phyloP scores from a whole-genome alignment of 2,888 invertebrate species.

The Epinotia nisella region DNA sequence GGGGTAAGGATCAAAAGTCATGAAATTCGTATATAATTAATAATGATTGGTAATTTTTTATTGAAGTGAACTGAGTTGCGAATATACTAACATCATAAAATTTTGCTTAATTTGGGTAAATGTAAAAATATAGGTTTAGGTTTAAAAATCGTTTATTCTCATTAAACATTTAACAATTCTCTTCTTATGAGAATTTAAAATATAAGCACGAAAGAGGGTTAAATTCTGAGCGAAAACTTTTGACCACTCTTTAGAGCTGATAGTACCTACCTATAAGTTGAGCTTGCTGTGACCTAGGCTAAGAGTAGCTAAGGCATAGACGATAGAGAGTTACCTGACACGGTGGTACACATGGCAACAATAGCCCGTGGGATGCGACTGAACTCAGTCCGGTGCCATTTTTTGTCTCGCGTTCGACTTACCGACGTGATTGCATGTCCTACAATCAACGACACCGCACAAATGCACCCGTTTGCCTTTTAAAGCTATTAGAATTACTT shows the following conservation, averaged over 20 bases:
- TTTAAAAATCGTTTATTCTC: too few relatives aligned
- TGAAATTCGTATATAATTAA: too few relatives aligned
- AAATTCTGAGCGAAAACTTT: background rate
- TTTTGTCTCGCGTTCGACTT: conserved; percentile 65
- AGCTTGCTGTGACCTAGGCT: background rate
- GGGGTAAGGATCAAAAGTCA: too few relatives aligned
- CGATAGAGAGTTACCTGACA: conserved; percentile 49
- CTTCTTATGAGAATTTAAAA: too few relatives aligned
- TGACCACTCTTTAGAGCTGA: background rate
- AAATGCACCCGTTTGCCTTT: conserved; percentile 21
- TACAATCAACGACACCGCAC: conserved; percentile 30
- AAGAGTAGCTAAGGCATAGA: background rate
- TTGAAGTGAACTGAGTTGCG: too few relatives aligned
- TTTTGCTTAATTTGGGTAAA: too few relatives aligned
- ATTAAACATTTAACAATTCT: too few relatives aligned
- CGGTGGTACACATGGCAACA: conserved; percentile 55
- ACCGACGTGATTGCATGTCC: conserved; percentile 53
- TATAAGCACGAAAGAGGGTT: background rate
- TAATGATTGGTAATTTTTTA: too few relatives aligned
- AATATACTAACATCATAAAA: too few relatives aligned
- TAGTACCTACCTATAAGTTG: background rate
- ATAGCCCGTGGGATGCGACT: conserved; percentile 69
- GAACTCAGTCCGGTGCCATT: conserved; percentile 67
- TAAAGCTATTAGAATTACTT: background rate
- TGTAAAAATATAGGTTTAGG: too few relatives aligned